Percentiles rank a stretch among this genome's conserved stretches.
phyloP scores from a whole-genome alignment of 2,797 vertebrate genomes.

The Ambastaia sidthimunki region DNA sequence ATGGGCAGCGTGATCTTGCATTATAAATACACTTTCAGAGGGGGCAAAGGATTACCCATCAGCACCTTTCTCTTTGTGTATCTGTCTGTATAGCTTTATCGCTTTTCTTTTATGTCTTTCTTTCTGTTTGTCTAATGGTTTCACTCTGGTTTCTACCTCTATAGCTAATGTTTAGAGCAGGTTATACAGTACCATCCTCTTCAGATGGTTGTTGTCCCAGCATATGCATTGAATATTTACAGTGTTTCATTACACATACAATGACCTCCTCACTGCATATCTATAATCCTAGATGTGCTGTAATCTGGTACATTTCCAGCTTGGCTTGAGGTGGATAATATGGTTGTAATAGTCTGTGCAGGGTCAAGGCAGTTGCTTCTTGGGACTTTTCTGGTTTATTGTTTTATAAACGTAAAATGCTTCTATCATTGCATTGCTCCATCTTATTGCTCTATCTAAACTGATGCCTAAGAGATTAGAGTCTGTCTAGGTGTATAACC shows the following conservation, averaged over 20 bases:
- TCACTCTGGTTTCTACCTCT: not conserved
- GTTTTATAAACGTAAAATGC: not conserved
- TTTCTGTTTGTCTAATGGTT: no score
- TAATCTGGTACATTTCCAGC: constrained; percentile 25
- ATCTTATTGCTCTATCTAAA: not conserved
- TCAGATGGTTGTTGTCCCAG: not conserved
- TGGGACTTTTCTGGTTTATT: not conserved
- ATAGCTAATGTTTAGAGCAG: not conserved
- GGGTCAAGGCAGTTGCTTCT: constrained; percentile 8
- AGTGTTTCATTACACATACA: not conserved
- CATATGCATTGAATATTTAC: not conserved
- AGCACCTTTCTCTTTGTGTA: not conserved
- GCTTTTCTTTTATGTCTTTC: constrained; percentile 31
- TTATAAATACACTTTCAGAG: constrained; percentile 64
- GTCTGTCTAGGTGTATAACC: no score
- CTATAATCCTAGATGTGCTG: constrained; percentile 7
- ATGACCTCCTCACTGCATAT: not conserved
- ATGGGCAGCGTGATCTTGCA: constrained; percentile 70
- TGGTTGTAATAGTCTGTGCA: no score
- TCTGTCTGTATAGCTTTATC: not conserved
- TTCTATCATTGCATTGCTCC: not conserved
- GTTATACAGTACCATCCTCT: not conserved
- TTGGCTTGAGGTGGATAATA: constrained; percentile 13
- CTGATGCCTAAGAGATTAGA: no score
- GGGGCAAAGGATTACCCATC: constrained; percentile 4